phyloP scores from a whole-genome alignment of 2,113 vertebrate species.

The Perca flavescens region DNA sequence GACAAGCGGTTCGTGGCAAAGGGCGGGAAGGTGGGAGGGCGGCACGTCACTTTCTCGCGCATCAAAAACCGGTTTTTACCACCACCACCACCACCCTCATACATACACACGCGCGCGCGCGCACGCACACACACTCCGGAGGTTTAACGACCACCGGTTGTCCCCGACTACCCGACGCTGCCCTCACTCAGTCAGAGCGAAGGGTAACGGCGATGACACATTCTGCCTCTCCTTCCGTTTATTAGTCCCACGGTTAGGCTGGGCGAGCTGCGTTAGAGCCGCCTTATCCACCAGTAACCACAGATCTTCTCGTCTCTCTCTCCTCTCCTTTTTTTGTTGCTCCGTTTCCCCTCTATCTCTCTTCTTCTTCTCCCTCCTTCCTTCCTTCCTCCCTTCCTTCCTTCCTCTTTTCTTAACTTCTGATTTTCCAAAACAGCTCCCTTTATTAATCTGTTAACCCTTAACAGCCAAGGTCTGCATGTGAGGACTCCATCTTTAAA shows the following conservation, averaged over 20 bases:
- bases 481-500: constrained; percentile 67
- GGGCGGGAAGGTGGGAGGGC: constrained; percentile 75
- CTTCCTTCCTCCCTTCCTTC: neutral
- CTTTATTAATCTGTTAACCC: constrained; percentile 33
- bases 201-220: constrained; percentile 47
- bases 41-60: constrained; percentile 74
- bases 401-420: constrained; percentile 31
- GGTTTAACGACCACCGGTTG: constrained; percentile 72
- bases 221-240: constrained; percentile 30
- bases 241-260: constrained; percentile 22
- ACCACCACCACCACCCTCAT: constrained; percentile 38
- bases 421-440: constrained; percentile 26
- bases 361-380: neutral
- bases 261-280: constrained; percentile 27
- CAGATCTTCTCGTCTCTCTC: neutral
- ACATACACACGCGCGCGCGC: constrained; percentile 6
- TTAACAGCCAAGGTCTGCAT: constrained; percentile 44
- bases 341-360: neutral
- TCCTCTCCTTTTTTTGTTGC: neutral
- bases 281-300: constrained; percentile 17
- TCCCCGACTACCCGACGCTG: constrained; percentile 48
- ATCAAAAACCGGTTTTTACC: constrained; percentile 71
- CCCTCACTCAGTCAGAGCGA: constrained; percentile 58
- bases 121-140: constrained; percentile 8
- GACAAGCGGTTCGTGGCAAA: constrained; percentile 74